Conservation (phyloP, 2,888 invertebrate species). For the Tetropium fuscum region DNA sequence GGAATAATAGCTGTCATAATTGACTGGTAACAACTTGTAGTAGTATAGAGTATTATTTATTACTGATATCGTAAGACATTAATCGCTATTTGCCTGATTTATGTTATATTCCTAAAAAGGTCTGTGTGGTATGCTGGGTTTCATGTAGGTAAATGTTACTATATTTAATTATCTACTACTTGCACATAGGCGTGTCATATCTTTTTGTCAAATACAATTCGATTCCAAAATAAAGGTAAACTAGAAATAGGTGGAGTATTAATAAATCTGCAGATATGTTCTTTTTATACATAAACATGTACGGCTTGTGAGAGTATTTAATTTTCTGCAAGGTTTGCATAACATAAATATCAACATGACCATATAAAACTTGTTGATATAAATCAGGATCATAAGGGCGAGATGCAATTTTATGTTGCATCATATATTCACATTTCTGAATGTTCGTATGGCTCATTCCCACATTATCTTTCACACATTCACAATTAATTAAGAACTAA, state of each 20-base stretch:
- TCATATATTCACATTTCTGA: too few relatives aligned
- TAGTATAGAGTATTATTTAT: conserved; percentile 23
- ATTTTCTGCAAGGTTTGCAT: too few relatives aligned
- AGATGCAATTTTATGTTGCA: too few relatives aligned
- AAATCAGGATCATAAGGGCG: too few relatives aligned
- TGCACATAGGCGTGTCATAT: conserved; percentile 2
- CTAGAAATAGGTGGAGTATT: neutral
- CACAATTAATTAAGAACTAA: too few relatives aligned
- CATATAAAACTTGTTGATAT: too few relatives aligned
- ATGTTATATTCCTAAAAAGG: conserved; percentile 22
- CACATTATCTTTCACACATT: too few relatives aligned
- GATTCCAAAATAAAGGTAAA: neutral
- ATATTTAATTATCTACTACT: conserved; percentile 3
- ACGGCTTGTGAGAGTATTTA: too few relatives aligned
- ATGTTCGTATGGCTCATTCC: too few relatives aligned
- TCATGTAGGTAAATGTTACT: conserved; percentile 7
- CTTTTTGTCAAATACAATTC: neutral
- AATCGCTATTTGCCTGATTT: conserved; percentile 27
- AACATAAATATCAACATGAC: too few relatives aligned
- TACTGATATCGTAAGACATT: conserved; percentile 18
- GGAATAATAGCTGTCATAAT: conserved; percentile 26
- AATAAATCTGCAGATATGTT: too few relatives aligned
- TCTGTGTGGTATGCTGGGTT: conserved; percentile 8
- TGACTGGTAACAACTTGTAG: conserved; percentile 26
- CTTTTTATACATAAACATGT: too few relatives aligned